Base-by-base conservation (phyloP, 2,113 vertebrate genomes). In the Sigmodon hispidus region DNA sequence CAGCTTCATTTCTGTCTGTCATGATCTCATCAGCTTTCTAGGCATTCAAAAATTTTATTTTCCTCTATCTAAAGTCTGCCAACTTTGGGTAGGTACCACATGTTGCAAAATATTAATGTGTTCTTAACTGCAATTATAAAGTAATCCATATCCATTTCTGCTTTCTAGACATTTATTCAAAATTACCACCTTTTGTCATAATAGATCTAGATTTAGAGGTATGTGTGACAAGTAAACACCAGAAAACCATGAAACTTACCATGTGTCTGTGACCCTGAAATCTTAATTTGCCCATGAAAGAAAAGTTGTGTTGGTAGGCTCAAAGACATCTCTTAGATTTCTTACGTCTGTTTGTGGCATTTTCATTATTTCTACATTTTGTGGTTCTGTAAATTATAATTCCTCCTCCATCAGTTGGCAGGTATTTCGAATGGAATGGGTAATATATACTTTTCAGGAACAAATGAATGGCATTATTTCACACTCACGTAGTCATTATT, bases 281-380 rank as follows among this genome's bases (percentile, higher is more conserved):
- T 69, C 6, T 50, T 87, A 85, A 92, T 79, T 87, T 79, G 34
- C 26, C 36, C 63, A 77, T 26, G 52, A 89, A 85, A 93, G 50
- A 85, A 75, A 93, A 89, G 65, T 84, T 87, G 24, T 93, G 40
- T 83, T 89, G 81, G 40, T 89, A 63, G 89, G 13, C 61, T 94
- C 67, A 79, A 84, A 96, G 79, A 72, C 52, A 81, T 65, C 70
- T 89, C 61, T 75, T 91, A 94, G 85, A 84, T 45, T 84, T 96
- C 76, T 91, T 75, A 43, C 87, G 22, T 76, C 36, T 61, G 21
- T 36, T 77, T 88, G 17, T 43, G 50, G 84, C 34, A 7, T 84
- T 96, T 73, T 92, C 63, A 94, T 95, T 91, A 89, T 87, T 96
- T 94, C 75, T 85, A 89, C 26, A 34, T 76, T 94, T 96, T 89